A percentile compares a stretch with the other conserved stretches of the same genome.
Evolutionary conservation across 1,140 invertebrate genomes (phyloP).

Genomic region (Psilanteris sp.): DNA sequence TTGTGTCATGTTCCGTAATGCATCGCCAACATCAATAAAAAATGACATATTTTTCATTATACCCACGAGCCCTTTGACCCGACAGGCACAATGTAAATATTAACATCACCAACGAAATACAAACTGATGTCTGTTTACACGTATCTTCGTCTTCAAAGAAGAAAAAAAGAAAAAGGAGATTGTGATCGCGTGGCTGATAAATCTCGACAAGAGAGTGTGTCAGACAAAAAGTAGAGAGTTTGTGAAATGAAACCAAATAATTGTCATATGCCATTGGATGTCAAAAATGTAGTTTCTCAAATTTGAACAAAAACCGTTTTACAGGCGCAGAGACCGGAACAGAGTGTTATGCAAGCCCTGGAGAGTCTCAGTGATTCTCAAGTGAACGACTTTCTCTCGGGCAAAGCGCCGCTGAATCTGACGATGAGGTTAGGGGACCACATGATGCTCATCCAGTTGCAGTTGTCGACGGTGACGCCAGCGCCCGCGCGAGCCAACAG

Average conservation of each 20-base stretch:
- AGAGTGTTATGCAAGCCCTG: constrained; percentile 96
- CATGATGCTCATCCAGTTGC: constrained; percentile 97
- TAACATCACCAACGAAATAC: constrained; percentile 17
- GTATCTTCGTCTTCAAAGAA: constrained; percentile 4
- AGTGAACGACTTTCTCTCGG: constrained; percentile 96
- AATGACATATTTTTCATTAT: constrained; percentile 24
- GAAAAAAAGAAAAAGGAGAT: constrained; percentile 37
- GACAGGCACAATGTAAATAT: constrained; percentile 24
- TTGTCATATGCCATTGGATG: no score
- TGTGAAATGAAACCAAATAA: no score
- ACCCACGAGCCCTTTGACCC: neutral
- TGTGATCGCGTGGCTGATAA: constrained; percentile 42
- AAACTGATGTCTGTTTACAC: constrained; percentile 38
- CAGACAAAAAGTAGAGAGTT: no score
- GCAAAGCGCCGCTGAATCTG: constrained; percentile 94
- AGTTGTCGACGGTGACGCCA: constrained; percentile 89
- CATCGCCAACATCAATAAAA: constrained; percentile 33
- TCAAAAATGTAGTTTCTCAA: no score
- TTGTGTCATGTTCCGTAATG: no score
- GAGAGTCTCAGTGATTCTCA: constrained; percentile 94
- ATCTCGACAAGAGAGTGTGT: constrained; percentile 36
- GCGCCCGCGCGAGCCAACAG: constrained; percentile 59
- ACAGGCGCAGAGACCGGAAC: constrained; percentile 86
- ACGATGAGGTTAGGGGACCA: constrained; percentile 97
- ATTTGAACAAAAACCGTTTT: no score